Conservation (phyloP, 1,140 invertebrate species). For the Lerema accius region DNA sequence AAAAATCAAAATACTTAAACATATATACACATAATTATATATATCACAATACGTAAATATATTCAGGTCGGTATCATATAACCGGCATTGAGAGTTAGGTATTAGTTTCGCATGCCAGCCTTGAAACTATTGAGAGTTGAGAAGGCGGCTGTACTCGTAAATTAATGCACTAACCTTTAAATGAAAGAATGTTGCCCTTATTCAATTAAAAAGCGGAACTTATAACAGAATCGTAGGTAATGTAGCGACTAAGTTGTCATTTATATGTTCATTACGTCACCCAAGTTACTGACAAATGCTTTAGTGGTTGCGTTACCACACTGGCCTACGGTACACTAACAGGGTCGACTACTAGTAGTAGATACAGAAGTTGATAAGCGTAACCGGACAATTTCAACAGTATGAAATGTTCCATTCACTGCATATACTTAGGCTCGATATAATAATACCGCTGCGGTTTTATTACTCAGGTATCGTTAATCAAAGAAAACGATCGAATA, state of each 20-base stretch:
- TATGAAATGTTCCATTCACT: conserved; percentile 57
- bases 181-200: conserved; percentile 62
- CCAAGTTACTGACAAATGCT: conserved; percentile 58
- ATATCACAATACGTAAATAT: conserved; percentile 32
- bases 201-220: conserved; percentile 70
- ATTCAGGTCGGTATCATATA: conserved; percentile 59
- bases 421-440: conserved; percentile 41
- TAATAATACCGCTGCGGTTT: conserved; percentile 24
- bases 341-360: conserved; percentile 51
- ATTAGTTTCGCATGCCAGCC: conserved; percentile 65
- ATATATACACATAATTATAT: too few relatives aligned
- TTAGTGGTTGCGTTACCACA: conserved; percentile 55
- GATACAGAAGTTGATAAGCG: conserved; percentile 52
- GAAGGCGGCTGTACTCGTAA: conserved; percentile 51
- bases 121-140: conserved; percentile 67
- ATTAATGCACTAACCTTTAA: conserved; percentile 60
- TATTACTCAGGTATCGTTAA: conserved; percentile 20
- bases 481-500: conserved; percentile 22
- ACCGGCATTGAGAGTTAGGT: conserved; percentile 49
- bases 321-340: conserved; percentile 50
- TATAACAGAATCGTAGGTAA: conserved; percentile 53
- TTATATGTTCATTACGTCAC: conserved; percentile 61
- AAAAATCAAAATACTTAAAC: too few relatives aligned
- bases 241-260: conserved; percentile 58
- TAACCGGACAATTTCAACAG: conserved; percentile 57